Evolutionary conservation across 1,140 invertebrate species (phyloP).

Genomic region (Harpegnathos saltator): DNA sequence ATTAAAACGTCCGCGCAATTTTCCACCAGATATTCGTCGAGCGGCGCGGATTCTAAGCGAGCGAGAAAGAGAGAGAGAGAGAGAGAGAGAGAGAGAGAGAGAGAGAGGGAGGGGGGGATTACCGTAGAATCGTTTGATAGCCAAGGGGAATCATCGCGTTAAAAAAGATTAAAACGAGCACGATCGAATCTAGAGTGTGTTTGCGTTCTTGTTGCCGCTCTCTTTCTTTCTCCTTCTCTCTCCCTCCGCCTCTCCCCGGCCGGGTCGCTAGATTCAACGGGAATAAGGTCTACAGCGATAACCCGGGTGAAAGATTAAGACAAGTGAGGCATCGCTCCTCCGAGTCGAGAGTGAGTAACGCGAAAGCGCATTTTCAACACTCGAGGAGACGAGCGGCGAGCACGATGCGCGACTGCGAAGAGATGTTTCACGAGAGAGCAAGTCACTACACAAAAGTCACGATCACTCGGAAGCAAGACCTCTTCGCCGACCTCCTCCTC

Average conservation of each 20-base stretch:
- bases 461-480: no score
- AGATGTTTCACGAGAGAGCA: neutral
- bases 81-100: no score
- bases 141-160: constrained; percentile 41
- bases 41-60: neutral
- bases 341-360: neutral
- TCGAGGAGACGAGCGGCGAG: neutral
- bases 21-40: constrained; percentile 20
- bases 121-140: constrained; percentile 17
- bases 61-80: neutral
- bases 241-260: neutral
- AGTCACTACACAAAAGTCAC: neutral
- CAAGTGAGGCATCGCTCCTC: constrained; percentile 20
- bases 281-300: constrained; percentile 46
- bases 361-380: constrained; percentile 6
- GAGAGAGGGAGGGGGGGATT: no score
- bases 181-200: constrained; percentile 21
- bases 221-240: no score
- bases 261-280: neutral
- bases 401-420: no score
- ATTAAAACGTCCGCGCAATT: constrained; percentile 13
- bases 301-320: constrained; percentile 48
- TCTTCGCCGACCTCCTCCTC: no score
- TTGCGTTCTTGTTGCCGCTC: constrained; percentile 36
- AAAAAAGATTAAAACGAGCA: constrained; percentile 52